phyloP scores from a whole-genome alignment of 2,797 vertebrate genomes.

The Falco peregrinus region DNA sequence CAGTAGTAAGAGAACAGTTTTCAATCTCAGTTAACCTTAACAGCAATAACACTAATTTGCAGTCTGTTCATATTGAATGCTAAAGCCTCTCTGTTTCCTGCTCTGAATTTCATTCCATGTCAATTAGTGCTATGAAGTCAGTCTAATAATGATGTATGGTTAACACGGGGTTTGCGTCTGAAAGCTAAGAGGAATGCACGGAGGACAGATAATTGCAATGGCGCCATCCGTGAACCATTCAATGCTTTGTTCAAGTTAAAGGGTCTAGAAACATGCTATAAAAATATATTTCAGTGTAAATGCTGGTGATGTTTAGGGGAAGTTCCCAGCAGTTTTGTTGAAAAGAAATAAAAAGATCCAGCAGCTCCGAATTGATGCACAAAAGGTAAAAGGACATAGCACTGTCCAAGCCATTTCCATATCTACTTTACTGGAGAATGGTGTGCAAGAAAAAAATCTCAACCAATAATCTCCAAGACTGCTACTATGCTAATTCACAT shows the following conservation, averaged over 20 bases:
- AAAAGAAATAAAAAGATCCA: not conserved
- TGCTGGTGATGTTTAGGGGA: not conserved
- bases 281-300: not conserved
- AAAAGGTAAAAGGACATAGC: not conserved
- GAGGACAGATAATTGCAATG: not conserved
- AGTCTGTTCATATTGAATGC: constrained; percentile 14
- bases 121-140: constrained; percentile 64
- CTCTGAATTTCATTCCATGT: constrained; percentile 59
- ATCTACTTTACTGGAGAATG: not conserved
- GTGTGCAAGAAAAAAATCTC: not conserved
- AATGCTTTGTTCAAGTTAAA: not conserved
- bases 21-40: constrained; percentile 69
- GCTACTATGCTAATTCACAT: not conserved
- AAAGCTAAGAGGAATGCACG: not conserved
- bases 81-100: constrained; percentile 25
- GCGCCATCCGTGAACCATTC: not conserved
- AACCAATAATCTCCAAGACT: not conserved
- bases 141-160: constrained; percentile 64
- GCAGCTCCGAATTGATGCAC: not conserved
- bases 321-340: not conserved
- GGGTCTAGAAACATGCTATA: not conserved
- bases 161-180: not conserved
- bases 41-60: constrained; percentile 45
- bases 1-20: not conserved
- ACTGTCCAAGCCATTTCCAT: not conserved